Evolutionary conservation across 2,888 invertebrate genomes (phyloP).

Genomic region (Coleophora flavipennella): DNA sequence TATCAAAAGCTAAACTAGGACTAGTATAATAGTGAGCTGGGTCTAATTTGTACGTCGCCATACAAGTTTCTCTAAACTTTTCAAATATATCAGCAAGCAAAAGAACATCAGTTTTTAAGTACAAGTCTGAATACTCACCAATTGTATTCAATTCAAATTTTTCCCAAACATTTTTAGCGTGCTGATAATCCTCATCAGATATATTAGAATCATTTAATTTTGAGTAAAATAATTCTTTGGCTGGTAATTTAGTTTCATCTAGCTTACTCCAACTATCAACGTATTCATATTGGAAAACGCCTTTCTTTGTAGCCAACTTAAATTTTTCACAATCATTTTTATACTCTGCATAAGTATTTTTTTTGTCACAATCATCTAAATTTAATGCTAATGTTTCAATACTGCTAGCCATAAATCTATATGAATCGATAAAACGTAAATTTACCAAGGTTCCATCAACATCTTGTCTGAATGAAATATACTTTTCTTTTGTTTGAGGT

Average conservation of each 20-base stretch:
- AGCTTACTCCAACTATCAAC: conserved; percentile 2
- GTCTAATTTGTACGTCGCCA: conserved; percentile 8
- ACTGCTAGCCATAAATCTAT: conserved; percentile 2
- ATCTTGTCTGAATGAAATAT: conserved; percentile 4
- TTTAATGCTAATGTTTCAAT: conserved; percentile 6
- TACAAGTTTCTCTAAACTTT: conserved; percentile 8
- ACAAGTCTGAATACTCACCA: conserved; percentile 10
- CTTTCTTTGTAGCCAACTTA: conserved; percentile 4
- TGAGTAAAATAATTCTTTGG: conserved; percentile 9
- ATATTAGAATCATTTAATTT: conserved; percentile 1
- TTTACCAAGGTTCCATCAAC: background rate
- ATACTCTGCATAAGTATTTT: conserved; percentile 1
- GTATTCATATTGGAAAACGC: conserved; percentile 10
- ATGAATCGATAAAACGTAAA: conserved; percentile 2
- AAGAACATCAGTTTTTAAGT: conserved; percentile 10
- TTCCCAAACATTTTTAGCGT: conserved; percentile 9
- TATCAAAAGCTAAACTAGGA: conserved; percentile 4
- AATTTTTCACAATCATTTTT: background rate
- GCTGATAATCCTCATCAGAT: conserved; percentile 5
- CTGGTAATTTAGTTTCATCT: conserved; percentile 2
- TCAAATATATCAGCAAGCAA: conserved; percentile 11
- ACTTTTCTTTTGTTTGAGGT: conserved; percentile 8
- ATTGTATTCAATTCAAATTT: conserved; percentile 6
- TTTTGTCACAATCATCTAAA: conserved; percentile 4
- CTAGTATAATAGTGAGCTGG: conserved; percentile 9